Evolutionary conservation across 2,888 invertebrate genomes (phyloP), one percentile per base, ranked within the genome.

Genomic region (Cosmopolites sordidus): DNA sequence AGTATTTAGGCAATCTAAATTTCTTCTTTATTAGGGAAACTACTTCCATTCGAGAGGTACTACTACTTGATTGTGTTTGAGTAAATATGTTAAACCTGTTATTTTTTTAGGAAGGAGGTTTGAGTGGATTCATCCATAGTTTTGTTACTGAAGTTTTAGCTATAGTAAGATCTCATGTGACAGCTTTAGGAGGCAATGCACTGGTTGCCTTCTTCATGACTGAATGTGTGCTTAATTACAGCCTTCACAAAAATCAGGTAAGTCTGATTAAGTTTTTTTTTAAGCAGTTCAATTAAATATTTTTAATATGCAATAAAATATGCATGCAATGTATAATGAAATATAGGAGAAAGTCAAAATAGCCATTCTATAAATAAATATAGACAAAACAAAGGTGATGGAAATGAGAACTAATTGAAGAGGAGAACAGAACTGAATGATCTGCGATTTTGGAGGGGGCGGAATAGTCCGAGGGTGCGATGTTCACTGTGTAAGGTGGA

Each of bases 171-270:
- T 92, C 96, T 2, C 94, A 97, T 75, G 92, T 97, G 18, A 85
- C 89, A 0, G 91, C 95, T 1, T 75, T 97, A 27, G 95, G 96
- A 17, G 97, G 97, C 2, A 96, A 97, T 74, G 94, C 95, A 1
- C 86, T 98, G 79, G 89, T 95, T 0, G 90, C 94, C 0, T 96
- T 92, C 75, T 92, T 91, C 72, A 85, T 96, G 81, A 90, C 89
- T 8, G 92, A 97, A 74, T 87, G 93, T 62, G 86, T 93, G 67
- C 77, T 98, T 37, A 84, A 91, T 55, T 91, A 94, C 72, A 95
- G 92, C 73, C 89, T 92, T 60, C 94, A 96, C 71, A 96, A 96
- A 75, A 97, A 96, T 76, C 97, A 97, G 83, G 96, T 93, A 73
- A 73, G 71, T 61, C 3, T 12, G 11, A 12, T 33, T n/a, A n/a